Conservation (phyloP, 2,888 invertebrate species). For the Diplazon laetatorius region DNA sequence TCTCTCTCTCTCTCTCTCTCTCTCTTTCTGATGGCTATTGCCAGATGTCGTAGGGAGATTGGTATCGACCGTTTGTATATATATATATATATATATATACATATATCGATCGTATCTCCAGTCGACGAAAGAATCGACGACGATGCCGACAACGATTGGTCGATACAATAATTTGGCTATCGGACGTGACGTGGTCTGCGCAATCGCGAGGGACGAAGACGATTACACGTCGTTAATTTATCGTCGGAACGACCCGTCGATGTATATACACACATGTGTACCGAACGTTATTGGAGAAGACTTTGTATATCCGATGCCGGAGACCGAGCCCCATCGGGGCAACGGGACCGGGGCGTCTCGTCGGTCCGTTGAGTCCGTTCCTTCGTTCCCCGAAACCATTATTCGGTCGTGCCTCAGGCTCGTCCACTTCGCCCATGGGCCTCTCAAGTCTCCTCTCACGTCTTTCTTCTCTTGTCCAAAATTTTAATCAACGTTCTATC, state of each 20-base stretch:
- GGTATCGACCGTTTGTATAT: neutral
- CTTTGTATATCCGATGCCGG: conserved; percentile 13
- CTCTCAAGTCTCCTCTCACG: neutral
- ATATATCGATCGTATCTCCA: conserved; percentile 4
- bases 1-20: no score
- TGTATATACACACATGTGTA: conserved; percentile 19
- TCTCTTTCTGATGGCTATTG: no score
- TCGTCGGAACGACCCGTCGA: conserved; percentile 19
- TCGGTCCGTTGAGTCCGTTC: conserved; percentile 28
- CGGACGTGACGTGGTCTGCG: neutral
- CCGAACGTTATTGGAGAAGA: conserved; percentile 20
- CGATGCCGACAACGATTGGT: conserved; percentile 22
- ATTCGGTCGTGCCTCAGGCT: conserved; percentile 56
- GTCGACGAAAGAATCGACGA: conserved; percentile 29
- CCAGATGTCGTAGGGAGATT: neutral
- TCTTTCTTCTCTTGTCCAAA: neutral
- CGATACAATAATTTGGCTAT: conserved; percentile 52
- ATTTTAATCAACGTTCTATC: conserved; percentile 7
- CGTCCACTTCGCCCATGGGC: conserved; percentile 9
- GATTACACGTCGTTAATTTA: conserved; percentile 64
- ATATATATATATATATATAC: no score
- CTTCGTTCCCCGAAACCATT: conserved; percentile 62
- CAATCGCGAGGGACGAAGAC: conserved; percentile 13
- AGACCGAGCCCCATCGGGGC: conserved; percentile 24
- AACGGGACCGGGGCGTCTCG: conserved; percentile 49